These are phyloP conservation scores for Taxidea taxus DNA, from an alignment of 2,113 vertebrate genomes.

Conservation along the genomic window DNA sequence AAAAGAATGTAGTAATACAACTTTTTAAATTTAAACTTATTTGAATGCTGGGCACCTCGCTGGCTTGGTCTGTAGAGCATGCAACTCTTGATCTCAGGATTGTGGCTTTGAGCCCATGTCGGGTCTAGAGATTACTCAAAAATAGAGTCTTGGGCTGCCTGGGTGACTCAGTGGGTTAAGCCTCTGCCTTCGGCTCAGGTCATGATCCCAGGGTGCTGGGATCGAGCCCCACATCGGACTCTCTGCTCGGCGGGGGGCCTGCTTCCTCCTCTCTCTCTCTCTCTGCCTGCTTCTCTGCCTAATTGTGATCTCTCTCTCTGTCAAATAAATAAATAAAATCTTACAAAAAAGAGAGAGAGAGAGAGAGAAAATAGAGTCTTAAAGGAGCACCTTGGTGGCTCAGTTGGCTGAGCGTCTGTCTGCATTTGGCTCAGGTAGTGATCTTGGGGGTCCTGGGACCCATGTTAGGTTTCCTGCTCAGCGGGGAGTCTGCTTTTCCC, in stretches of 20 bases:
- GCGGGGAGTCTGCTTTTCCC: background rate
- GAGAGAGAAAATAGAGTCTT: background rate
- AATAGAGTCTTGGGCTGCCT: background rate
- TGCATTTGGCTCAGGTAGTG: background rate
- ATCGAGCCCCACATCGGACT: background rate
- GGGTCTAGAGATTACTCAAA: background rate
- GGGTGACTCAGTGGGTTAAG: background rate
- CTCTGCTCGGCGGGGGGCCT: background rate
- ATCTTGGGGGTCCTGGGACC: background rate
- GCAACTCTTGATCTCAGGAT: background rate
- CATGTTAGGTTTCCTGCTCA: background rate
- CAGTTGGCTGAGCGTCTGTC: background rate
- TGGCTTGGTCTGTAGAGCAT: background rate
- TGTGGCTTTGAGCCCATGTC: background rate
- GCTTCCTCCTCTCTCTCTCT: background rate
- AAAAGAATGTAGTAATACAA: background rate
- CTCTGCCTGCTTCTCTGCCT: background rate
- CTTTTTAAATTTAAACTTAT: background rate
- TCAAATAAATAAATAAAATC: background rate
- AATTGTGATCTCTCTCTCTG: background rate
- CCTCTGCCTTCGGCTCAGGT: background rate
- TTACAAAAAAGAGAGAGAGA: no score
- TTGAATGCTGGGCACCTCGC: background rate
- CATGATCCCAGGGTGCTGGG: background rate
- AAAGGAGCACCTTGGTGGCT: background rate